Percentiles rank a stretch among this genome's conserved stretches.
Evolutionary conservation across 2,888 invertebrate genomes (phyloP).

Genomic region (Mimas tiliae): DNA sequence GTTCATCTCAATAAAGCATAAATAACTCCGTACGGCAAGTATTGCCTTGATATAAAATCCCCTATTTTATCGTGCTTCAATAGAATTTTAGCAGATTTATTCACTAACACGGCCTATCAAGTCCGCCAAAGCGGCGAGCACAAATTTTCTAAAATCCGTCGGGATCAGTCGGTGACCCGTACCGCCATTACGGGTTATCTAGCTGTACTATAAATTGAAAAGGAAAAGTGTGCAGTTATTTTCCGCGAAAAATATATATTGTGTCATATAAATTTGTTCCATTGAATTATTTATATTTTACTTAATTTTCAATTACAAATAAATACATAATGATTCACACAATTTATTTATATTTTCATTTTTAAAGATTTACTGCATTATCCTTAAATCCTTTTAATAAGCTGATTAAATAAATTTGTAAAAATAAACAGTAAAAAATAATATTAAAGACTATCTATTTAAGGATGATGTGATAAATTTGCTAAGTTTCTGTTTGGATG

Average conservation of each 20-base stretch:
- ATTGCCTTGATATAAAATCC: background rate
- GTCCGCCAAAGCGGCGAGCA: constrained; percentile 17
- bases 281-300: background rate
- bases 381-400: constrained; percentile 15
- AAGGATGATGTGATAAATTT: constrained; percentile 11
- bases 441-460: background rate
- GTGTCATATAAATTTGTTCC: too few relatives aligned
- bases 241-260: background rate
- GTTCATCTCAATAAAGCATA: background rate
- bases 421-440: too few relatives aligned
- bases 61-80: constrained; percentile 6
- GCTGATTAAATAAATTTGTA: background rate
- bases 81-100: constrained; percentile 24
- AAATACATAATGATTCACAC: constrained; percentile 45
- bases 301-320: background rate
- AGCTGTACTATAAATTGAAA: constrained; percentile 13
- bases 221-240: constrained; percentile 4
- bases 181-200: constrained; percentile 23
- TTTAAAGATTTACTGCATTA: constrained; percentile 31
- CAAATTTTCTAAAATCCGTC: constrained; percentile 26
- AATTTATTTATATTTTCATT: constrained; percentile 43
- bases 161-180: constrained; percentile 20
- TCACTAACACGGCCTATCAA: constrained; percentile 23
- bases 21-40: background rate
- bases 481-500: constrained; percentile 45